Base-by-base conservation (phyloP, 2,797 vertebrate species). In the Galago senegalensis region DNA sequence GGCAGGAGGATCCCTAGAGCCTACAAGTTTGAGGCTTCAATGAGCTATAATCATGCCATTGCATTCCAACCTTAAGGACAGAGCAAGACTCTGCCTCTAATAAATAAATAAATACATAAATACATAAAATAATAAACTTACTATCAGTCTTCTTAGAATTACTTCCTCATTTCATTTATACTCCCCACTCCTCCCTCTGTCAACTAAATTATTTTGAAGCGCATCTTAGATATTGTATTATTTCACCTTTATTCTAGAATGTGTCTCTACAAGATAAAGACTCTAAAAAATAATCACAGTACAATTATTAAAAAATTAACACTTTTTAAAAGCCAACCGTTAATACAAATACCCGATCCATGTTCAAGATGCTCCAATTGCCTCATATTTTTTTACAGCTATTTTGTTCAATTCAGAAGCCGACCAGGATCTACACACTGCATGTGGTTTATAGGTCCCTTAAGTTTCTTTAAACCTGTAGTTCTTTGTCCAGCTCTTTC, bases 161-260 rank as follows among this genome's bases (percentile, higher is more conserved):
- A 49, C 49, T 49, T 49, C 49, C 49, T 49, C 49, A 0, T 83
- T 73, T 96, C 67, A 89, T 46, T n/a, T 86, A 80, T 75, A 76
- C 43, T 14, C 69, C 37, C 31, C 25, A 65, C 21, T 49, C 34
- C 20, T 83, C 37, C 63, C 4, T 43, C 8, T 37, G 82, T 16
- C 27, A 79, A 43, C 83, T 90, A 87, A 34, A 67, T 65, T 92
- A 83, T 65, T 93, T 63, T 95, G 27, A 95, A 88, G 61, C 46
- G 65, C 76, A 79, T 67, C 18, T 16, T n/a, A 85, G 10, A 40
- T 67, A 73, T 13, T 31, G 29, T 77, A 85, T 67, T 77, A 65
- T 53, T 80, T 77, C 40, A 49, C 27, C 27, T 70, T 58, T 84
- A 95, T 77, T 87, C 76, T 88, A 81, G n/a, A 61, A 73, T 34